phyloP scores from a whole-genome alignment of 2,888 invertebrate species.

The Rhagonycha lutea region DNA sequence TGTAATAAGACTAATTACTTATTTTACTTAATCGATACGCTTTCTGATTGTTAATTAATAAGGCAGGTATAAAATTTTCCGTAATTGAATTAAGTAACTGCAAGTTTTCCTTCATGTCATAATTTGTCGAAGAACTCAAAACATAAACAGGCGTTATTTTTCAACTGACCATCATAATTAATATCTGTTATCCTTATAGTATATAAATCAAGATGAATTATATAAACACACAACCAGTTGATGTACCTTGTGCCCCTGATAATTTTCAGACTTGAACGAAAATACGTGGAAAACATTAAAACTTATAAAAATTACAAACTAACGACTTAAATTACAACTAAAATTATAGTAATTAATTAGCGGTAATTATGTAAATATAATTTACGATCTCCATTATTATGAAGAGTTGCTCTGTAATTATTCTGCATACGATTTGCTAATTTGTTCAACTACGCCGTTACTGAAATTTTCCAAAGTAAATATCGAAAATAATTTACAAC shows the following conservation, averaged over 20 bases:
- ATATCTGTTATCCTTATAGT: not conserved
- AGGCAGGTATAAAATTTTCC: not conserved
- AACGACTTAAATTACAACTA: not conserved
- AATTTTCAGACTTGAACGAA: not conserved
- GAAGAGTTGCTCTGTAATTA: not conserved
- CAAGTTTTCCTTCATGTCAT: not conserved
- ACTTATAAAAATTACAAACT: not conserved
- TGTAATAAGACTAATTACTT: not conserved
- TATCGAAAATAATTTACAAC: not conserved
- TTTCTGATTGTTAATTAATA: not conserved
- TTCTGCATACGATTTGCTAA: not conserved
- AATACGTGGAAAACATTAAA: not conserved
- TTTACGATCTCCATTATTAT: not conserved
- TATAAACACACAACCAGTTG: not conserved
- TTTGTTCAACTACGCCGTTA: not conserved
- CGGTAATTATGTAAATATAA: not conserved
- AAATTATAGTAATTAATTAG: not conserved
- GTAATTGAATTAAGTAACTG: not conserved
- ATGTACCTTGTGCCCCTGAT: not conserved
- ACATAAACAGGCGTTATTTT: not conserved
- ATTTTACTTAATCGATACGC: slow-evolving; percentile 1
- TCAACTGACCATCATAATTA: not conserved
- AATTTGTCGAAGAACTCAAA: not conserved
- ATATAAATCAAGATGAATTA: not conserved
- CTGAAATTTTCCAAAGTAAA: no score